A percentile compares a stretch with the other conserved stretches of the same genome.
These are phyloP conservation scores for Trachelus troglodyta DNA, from an alignment of 2,888 invertebrate genomes.

Conservation along the genomic window DNA sequence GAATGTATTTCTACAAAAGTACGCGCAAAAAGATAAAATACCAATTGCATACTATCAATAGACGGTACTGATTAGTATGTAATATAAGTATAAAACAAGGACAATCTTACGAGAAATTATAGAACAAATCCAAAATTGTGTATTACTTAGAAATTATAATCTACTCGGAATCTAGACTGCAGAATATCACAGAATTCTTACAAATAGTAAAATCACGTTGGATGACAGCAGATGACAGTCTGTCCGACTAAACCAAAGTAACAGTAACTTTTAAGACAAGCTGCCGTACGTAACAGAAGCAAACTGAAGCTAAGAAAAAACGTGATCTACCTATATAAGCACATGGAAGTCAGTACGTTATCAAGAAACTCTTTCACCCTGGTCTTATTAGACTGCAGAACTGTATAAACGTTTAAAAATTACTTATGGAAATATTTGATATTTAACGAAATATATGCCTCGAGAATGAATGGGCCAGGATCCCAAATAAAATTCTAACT, in stretches of 20 bases:
- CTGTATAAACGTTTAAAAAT: too few relatives aligned
- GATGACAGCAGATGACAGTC: neutral
- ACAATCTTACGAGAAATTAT: neutral
- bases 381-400: too few relatives aligned
- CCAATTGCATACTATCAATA: neutral
- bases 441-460: too few relatives aligned
- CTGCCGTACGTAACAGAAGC: neutral
- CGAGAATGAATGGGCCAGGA: too few relatives aligned
- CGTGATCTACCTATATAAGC: too few relatives aligned
- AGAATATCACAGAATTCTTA: neutral
- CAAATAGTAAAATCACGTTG: neutral
- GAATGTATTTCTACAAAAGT: neutral
- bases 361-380: too few relatives aligned
- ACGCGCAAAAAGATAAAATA: neutral
- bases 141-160: too few relatives aligned
- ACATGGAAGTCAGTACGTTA: too few relatives aligned
- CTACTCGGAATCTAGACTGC: neutral
- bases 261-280: neutral
- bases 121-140: neutral
- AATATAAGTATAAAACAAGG: neutral
- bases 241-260: neutral
- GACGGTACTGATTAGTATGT: neutral
- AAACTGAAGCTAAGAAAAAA: neutral
- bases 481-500: too few relatives aligned
- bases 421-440: too few relatives aligned